Conservation (phyloP, 2,888 invertebrate genomes). For the Rambutsinella grinnellia region DNA sequence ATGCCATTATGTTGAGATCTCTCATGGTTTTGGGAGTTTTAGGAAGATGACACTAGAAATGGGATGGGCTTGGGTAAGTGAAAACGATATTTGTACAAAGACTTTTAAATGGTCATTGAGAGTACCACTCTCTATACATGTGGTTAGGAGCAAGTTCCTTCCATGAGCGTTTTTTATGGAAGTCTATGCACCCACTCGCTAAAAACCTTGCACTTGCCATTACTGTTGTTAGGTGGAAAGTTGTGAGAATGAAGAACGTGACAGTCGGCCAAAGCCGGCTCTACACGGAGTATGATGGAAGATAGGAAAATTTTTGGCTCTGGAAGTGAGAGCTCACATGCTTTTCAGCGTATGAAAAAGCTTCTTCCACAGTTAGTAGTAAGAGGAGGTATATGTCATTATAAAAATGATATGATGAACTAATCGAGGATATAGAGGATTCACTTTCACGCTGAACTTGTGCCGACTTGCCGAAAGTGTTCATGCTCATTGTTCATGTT, state of each 20-base stretch:
- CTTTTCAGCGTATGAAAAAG: too few relatives aligned
- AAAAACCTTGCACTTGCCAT: too few relatives aligned
- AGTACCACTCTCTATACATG: too few relatives aligned
- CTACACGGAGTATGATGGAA: constrained; percentile 21
- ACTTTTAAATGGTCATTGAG: too few relatives aligned
- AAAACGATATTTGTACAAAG: too few relatives aligned
- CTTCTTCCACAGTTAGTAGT: constrained; percentile 4
- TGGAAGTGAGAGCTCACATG: constrained; percentile 23
- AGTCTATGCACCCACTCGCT: too few relatives aligned
- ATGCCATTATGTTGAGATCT: too few relatives aligned
- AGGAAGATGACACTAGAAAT: constrained; percentile 31
- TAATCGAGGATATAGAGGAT: not conserved
- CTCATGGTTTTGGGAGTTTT: constrained; percentile 5
- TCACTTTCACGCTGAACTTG: constrained; percentile 26
- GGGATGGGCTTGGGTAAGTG: constrained; percentile 37
- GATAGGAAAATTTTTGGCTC: constrained; percentile 32
- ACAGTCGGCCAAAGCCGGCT: constrained; percentile 50
- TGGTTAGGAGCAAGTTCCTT: too few relatives aligned
- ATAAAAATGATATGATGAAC: not conserved
- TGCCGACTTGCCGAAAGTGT: too few relatives aligned
- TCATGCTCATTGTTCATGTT: constrained; percentile 52
- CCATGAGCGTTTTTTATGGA: too few relatives aligned
- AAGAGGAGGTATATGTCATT: not conserved
- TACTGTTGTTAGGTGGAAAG: constrained; percentile 9
- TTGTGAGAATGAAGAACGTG: constrained; percentile 24